These are phyloP conservation scores for Novumbra hubbsi DNA, from an alignment of 2,797 vertebrate genomes.

Conservation along the genomic window DNA sequence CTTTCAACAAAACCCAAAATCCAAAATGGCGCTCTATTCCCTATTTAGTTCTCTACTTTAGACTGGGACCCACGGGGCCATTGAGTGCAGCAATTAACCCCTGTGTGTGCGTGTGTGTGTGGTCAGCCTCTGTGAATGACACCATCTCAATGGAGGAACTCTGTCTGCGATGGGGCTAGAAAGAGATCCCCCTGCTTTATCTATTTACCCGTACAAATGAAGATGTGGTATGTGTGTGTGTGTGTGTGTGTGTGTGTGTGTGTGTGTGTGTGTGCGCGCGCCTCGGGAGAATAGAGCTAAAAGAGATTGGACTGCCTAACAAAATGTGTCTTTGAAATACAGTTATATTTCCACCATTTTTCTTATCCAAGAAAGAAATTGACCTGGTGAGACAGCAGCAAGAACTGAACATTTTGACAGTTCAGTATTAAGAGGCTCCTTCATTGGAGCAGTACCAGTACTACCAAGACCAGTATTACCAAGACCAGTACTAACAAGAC, in stretches of 20 bases:
- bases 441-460: neutral
- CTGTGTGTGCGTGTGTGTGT: constrained; percentile 20
- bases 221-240: neutral
- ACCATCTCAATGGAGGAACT: constrained; percentile 40
- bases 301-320: constrained; percentile 35
- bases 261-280: constrained; percentile 21
- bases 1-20: no score
- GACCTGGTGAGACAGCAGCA: constrained; percentile 30
- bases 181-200: constrained; percentile 7
- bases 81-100: constrained; percentile 63
- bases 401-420: constrained; percentile 19
- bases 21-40: no score
- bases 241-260: neutral
- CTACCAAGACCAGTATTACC: no score
- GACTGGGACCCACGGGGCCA: constrained; percentile 40
- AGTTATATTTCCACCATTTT: constrained; percentile 49
- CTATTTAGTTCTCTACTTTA: no score
- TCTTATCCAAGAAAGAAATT: constrained; percentile 39
- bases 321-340: constrained; percentile 53
- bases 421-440: constrained; percentile 3
- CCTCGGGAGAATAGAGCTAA: constrained; percentile 32
- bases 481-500: no score
- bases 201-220: neutral
- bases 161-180: constrained; percentile 25
- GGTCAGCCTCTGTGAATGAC: constrained; percentile 52